Evolutionary conservation across 2,888 invertebrate genomes (phyloP), one percentile per base, ranked within the genome.

Genomic region (Tetragnatha montana): DNA sequence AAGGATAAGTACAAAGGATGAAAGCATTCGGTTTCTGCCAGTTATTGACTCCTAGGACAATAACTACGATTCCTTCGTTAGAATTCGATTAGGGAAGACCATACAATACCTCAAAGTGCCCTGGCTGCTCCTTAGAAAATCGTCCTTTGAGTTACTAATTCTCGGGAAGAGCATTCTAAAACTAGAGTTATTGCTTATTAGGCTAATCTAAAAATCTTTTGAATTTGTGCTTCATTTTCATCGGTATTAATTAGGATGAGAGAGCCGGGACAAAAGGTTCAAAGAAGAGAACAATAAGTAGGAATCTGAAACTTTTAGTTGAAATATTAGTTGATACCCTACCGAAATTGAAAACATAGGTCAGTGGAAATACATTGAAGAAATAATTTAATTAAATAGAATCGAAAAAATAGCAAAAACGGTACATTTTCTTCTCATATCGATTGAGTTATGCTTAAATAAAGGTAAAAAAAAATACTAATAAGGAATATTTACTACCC

Each of bases 21-120:
- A 78, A 78, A 78, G 78, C 78, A 60, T 17, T 60, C 60, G 17
- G 21, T 78, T 35, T 21, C 22, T 50, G 14, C 60, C 14, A 78
- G 14, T 60, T 78, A 78, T 78, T 78, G 78, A 78, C 60, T 60
- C 21, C 78, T 60, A 22, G 78, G 17, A 60, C 78, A 78, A 78
- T 22, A n/a, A 78, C 22, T 17, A 17, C 35, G 60, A 76, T 50
- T 76, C 76, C 50, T 76, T 50, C 50, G 50, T 50, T 50, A 50
- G 76, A 78, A 78, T 78, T 60, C 60, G 78, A 78, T 22, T 68
- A 78, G 60, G 22, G 60, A 51, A 78, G 21, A 17, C 14, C 22
- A 78, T 17, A 78, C 78, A 78, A 78, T 51, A 22, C 22, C 10
- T 19, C 6, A 12, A 22, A n/a, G 21, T 78, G 21, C 21, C 17